These are phyloP conservation scores for Cladopsammia gracilis DNA, from an alignment of 64 coral and sea anemone species.

Conservation along the genomic window DNA sequence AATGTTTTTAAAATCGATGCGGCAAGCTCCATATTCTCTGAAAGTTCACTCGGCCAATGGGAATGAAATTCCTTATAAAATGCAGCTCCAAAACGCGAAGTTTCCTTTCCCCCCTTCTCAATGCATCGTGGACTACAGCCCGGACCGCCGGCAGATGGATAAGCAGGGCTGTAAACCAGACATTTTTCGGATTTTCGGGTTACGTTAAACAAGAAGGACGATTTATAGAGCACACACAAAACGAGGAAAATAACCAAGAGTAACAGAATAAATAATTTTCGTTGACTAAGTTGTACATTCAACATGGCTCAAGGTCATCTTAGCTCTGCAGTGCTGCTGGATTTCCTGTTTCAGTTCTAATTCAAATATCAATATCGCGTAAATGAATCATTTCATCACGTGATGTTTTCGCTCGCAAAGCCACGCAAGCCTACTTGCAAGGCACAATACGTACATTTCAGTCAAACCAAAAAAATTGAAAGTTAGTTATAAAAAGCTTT, in stretches of 20 bases:
- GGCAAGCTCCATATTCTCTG: neutral
- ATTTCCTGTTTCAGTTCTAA: no score
- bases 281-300: neutral
- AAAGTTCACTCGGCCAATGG: neutral
- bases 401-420: neutral
- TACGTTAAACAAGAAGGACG: neutral
- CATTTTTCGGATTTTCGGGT: constrained; percentile 35
- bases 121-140: constrained; percentile 58
- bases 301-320: neutral
- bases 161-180: constrained; percentile 51
- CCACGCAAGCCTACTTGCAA: no score
- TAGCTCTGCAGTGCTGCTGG: no score
- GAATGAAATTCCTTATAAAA: neutral
- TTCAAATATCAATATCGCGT: no score
- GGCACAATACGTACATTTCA: no score
- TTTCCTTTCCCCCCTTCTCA: neutral
- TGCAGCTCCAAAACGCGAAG: neutral
- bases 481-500: no score
- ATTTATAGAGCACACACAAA: neutral
- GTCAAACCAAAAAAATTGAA: no score
- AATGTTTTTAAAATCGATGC: neutral
- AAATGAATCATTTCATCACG: neutral
- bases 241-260: neutral
- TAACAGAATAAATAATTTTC: neutral
- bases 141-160: constrained; percentile 42